Base-by-base conservation (phyloP, 2,113 vertebrate species). In the Chaetorhynchus papuensis region DNA sequence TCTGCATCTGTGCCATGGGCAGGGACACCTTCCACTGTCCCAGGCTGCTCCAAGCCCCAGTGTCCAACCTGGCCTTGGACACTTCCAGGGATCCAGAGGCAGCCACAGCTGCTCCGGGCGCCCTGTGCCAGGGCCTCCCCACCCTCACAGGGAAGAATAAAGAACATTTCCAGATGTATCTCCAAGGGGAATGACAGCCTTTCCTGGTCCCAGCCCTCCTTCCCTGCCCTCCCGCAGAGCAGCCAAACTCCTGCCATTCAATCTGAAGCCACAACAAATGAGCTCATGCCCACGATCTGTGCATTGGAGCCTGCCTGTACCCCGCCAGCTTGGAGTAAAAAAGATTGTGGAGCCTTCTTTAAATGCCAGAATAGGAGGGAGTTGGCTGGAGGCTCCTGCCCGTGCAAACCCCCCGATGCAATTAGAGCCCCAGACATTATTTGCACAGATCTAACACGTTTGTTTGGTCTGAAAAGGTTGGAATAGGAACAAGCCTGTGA, bases 381-480 rank as follows among this genome's bases (percentile, higher is more conserved):
- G 77, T 52, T 87, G 89, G 81, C 92, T 91, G 81, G 33, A 89
- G 81, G 81, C 92, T 92, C 79, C 56, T 47, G 44, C 56, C 85
- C 65, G 0, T 41, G 56, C 54, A 70, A 83, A 77, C 27, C 71
- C 88, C 56, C 6, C 23, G 2, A 12, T 3, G 45, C 68, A 93
- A 87, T 89, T 53, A 93, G 80, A 94, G 89, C 77, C 64, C 13
- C 93, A 95, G 95, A 95, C 52, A 11, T 81, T 84, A 89, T 87
- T 78, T 95, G 91, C 77, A 74, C 81, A 87, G 87, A 93, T 59
- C 47, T 87, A 81, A 66, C 91, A 78, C 83, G 17, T 83, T 94
- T 93, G 91, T 95, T 96, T 89, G 95, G 96, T 84, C 95, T 96
- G 95, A 54, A 91, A 89, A 84, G 77, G 89, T 15, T 96, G 93